Base-by-base conservation (phyloP, 2,113 vertebrate species). In the Vanacampus margaritifer region DNA sequence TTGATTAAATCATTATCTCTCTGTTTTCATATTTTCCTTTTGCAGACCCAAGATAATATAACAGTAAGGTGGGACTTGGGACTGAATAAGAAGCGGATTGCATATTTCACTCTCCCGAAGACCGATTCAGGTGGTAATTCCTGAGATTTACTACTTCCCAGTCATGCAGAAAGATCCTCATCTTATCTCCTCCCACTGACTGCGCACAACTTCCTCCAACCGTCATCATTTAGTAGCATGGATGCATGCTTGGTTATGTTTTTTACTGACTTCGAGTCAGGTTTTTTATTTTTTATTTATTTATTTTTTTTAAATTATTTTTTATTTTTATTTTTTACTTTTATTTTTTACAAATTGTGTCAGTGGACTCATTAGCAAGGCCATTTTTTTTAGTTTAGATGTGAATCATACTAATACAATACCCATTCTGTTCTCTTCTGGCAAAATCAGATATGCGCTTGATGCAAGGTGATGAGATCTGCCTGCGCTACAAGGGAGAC, bases 51-150 rank as follows among this genome's bases (percentile, higher is more conserved):
- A 89, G 97, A 99, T 88, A 99, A 98, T 92, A 99, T 99, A 91
- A 99, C 97, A 11, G 96, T 99, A 86, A 94, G 97, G 85, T 99
- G 97, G 97, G 96, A 99, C 89, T 93, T 99, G 90, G 97, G 97
- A 73, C 93, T 99, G 89, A 99, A 99, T 93, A 99, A 99, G 94
- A 99, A 99, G 86, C 93, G 97, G 90, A 99, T 99, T 91, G 97
- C 97, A 77, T 99, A 98, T 91, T 99, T 99, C 92, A 95, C 96
- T 65, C 90, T 99, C 84, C 97, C 97, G 90, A 99, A 99, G 94
- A 99, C 96, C 67, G 97, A 99, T 79, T 98, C 97, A 91, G 93
- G 92, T 93, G 94, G 94, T 96, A 86, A 94, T 90, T 80, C 87
- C 78, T 69, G 9, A 69, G 58, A 6, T 80, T 83, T 6, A 61